Evolutionary conservation across 2,113 vertebrate genomes (phyloP).

Genomic region (human (Homo sapiens)): GRCh38 chr4:7175501-7176000

Average conservation of each 20-base stretch:
- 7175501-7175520: fast-evolving
- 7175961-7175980: not conserved
- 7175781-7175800: not conserved
- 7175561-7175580: not conserved
- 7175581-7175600: not conserved
- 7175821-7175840: not conserved
- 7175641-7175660: not conserved
- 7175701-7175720: not conserved
- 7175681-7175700: not conserved
- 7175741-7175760: not conserved
- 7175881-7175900: not conserved
- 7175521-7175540: fast-evolving
- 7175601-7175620: not conserved
- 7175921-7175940: not conserved
- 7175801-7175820: not conserved
- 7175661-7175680: not conserved
- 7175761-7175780: not conserved
- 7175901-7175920: not conserved
- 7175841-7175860: not conserved
- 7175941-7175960: not conserved
- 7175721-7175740: not conserved
- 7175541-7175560: not conserved
- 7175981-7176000: not conserved
- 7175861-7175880: not conserved
- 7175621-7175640: not conserved